Evolutionary conservation across 1,140 invertebrate genomes (phyloP), one percentile per base, ranked within the genome.

Genomic region (Fopius arisanus): DNA sequence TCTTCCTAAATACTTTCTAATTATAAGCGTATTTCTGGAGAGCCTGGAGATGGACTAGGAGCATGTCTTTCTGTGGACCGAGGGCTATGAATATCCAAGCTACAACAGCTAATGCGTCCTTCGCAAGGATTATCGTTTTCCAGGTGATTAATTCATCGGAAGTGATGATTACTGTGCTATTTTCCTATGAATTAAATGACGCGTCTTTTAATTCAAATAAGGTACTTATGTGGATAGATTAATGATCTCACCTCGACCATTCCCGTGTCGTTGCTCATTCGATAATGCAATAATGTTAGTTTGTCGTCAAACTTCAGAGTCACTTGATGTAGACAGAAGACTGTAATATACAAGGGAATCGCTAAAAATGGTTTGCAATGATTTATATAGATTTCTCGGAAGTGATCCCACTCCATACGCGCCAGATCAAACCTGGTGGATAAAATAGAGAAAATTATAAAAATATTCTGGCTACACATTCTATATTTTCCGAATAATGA

Each of bases 71-170:
- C 0, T 77, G 78, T 48, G 80, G 83, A 9, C 82, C 81, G 3
- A 87, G 68, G 4, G 83, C 80, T 19, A 83, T 77, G 54, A 86
- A 87, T 4, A 87, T 28, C 87, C 87, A 88, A 5, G 83, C 82
- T 0, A 87, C 68, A n/a, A 86, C 73, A 0, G 79, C 82, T 0
- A 87, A 75, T 31, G 82, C 37, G 62, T 87, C 84, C 65, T 87
- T 88, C 1, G 80, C 82, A 10, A 83, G 70, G 0, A 81, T 83
- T 33, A 87, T 75, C 74, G 67, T 83, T 68, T 84, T 78, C 85
- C 86, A 87, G 1, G 72, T 78, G 19, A 68, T 63, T 1, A 87
- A 48, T 10, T 86, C 82, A 1, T 80, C 75, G 1, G 79, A 4
- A 14, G 75, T 43, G 33, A 76, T 70, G 21, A 59, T 70, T 2